These are phyloP conservation scores for Gambusia affinis DNA, from an alignment of 2,113 vertebrate genomes.

Conservation along the genomic window DNA sequence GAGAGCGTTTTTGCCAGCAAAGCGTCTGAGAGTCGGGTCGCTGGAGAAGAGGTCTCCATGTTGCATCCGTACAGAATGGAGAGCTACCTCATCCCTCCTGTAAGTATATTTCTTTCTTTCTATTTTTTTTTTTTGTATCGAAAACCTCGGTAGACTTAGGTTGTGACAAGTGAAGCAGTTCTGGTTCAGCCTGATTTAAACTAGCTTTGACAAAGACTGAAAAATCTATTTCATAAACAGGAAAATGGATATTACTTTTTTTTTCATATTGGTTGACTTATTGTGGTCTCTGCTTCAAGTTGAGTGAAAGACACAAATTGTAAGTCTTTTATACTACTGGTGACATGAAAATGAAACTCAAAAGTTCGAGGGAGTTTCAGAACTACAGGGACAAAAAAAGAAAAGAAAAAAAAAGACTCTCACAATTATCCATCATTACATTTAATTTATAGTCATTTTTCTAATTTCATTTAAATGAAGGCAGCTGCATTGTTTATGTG, in stretches of 20 bases:
- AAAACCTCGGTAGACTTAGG: not conserved
- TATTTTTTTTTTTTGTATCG: conserved; percentile 10
- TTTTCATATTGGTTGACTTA: conserved; percentile 19
- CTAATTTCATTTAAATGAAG: not conserved
- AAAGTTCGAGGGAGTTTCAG: conserved; percentile 62
- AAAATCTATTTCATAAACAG: not conserved
- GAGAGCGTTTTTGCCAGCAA: conserved; percentile 69
- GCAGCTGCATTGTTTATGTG: not conserved
- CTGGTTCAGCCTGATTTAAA: not conserved
- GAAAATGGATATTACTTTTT: not conserved
- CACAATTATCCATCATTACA: not conserved
- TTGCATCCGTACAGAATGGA: conserved; percentile 86
- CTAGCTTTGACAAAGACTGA: not conserved
- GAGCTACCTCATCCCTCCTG: conserved; percentile 83
- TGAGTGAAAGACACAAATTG: conserved; percentile 43
- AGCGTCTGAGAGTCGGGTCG: conserved; percentile 62
- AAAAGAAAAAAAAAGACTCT: conserved; percentile 29
- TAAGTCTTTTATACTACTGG: conserved; percentile 51
- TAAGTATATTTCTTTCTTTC: conserved; percentile 69
- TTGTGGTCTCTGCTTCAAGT: conserved; percentile 39
- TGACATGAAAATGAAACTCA: conserved; percentile 73
- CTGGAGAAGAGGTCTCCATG: conserved; percentile 79
- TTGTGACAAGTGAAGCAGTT: not conserved
- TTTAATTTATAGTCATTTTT: too few species aligned
- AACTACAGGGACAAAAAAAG: conserved; percentile 7